A percentile compares a stretch with the other conserved stretches of the same genome.
Evolutionary conservation across 2,888 invertebrate genomes (phyloP).

Genomic region (Cybosia mesomella): DNA sequence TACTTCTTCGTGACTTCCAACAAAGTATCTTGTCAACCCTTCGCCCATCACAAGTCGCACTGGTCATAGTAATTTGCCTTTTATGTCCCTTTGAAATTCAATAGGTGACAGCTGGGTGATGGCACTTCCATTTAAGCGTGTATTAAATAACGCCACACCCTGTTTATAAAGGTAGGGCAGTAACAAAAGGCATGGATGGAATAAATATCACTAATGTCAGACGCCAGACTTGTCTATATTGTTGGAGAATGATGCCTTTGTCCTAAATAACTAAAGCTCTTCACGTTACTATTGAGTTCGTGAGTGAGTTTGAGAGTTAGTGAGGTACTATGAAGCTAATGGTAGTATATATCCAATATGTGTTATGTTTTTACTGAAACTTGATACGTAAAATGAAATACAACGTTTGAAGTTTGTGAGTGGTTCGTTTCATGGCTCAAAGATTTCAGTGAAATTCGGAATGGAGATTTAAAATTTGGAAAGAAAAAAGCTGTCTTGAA

Average conservation of each 20-base stretch:
- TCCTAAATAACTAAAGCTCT: constrained; percentile 13
- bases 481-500: too few species aligned
- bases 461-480: too few species aligned
- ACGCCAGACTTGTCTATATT: constrained; percentile 23
- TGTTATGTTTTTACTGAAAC: too few species aligned
- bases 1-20: background rate
- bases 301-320: too few species aligned
- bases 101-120: constrained; percentile 58
- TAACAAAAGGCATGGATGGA: constrained; percentile 42
- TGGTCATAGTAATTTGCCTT: constrained; percentile 58
- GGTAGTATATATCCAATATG: background rate
- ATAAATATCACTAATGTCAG: constrained; percentile 44
- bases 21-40: constrained; percentile 21
- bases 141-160: constrained; percentile 61
- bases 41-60: constrained; percentile 28
- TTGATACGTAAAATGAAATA: background rate
- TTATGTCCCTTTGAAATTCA: constrained; percentile 61
- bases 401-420: too few species aligned
- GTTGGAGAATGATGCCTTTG: constrained; percentile 15
- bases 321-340: background rate
- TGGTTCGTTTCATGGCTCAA: too few species aligned
- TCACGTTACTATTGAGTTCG: background rate
- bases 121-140: constrained; percentile 58
- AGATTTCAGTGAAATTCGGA: too few species aligned
- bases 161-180: constrained; percentile 51